These are phyloP conservation scores for Mungos mungo DNA, from an alignment of 2,113 vertebrate species.

Conservation along the genomic window DNA sequence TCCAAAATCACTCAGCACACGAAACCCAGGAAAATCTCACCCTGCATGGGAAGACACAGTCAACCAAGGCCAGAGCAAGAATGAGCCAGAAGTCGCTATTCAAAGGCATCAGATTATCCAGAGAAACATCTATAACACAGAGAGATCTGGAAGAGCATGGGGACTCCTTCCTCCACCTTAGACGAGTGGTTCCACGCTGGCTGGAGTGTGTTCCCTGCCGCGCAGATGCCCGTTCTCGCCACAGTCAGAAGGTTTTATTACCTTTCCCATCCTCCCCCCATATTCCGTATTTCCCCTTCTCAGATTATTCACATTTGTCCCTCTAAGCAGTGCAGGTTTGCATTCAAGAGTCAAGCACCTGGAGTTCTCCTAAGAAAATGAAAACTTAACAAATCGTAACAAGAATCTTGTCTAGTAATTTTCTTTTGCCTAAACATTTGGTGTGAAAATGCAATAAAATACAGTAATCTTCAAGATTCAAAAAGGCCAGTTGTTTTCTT, in stretches of 20 bases:
- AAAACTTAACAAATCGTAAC: not conserved
- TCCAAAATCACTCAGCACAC: not conserved
- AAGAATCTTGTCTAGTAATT: not conserved
- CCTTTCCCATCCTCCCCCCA: not conserved
- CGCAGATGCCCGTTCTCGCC: not conserved
- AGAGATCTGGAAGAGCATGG: accelerated
- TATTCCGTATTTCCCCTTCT: not conserved
- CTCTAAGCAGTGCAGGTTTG: not conserved
- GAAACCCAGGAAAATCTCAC: not conserved
- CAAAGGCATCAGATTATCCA: not conserved
- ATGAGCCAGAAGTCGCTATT: not conserved
- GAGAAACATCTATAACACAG: accelerated
- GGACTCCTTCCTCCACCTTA: accelerated
- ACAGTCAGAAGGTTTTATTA: not conserved
- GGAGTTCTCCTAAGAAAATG: not conserved
- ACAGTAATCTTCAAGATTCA: not conserved
- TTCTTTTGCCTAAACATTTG: not conserved
- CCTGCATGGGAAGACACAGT: accelerated
- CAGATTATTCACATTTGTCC: not conserved
- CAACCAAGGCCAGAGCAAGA: not conserved
- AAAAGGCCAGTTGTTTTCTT: not conserved
- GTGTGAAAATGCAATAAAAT: not conserved
- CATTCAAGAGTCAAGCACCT: not conserved
- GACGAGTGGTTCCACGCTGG: accelerated
- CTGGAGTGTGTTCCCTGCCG: not conserved